Evolutionary conservation across 2,113 vertebrate species (phyloP).

Genomic region (Gymnocephalus cernua): DNA sequence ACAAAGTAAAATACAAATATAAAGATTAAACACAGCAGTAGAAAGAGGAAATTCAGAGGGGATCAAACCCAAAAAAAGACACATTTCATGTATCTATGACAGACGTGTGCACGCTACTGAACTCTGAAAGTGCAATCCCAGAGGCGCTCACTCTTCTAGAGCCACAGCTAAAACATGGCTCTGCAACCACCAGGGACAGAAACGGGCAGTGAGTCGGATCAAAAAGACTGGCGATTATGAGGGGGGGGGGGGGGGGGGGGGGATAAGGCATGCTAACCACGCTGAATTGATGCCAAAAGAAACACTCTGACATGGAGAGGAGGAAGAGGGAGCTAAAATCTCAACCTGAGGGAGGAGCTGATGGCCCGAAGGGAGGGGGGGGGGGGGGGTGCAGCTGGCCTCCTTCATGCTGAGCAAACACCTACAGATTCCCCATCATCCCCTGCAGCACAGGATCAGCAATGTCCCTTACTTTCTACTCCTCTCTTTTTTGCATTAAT

Average conservation of each 20-base stretch:
- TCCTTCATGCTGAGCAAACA: slow-evolving; percentile 59
- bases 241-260: slow-evolving; percentile 12
- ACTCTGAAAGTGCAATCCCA: slow-evolving; percentile 39
- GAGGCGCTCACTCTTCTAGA: slow-evolving; percentile 16
- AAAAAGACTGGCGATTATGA: slow-evolving; percentile 57
- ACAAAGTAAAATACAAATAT: not conserved
- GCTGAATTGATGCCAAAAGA: slow-evolving; percentile 53
- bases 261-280: slow-evolving; percentile 41
- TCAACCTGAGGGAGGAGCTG: slow-evolving; percentile 62
- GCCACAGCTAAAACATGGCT: slow-evolving; percentile 46
- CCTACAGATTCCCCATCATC: slow-evolving; percentile 43
- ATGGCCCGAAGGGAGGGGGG: slow-evolving; percentile 13
- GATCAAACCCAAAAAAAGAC: not conserved
- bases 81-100: slow-evolving; percentile 1
- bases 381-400: slow-evolving; percentile 31
- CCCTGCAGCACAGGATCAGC: slow-evolving; percentile 23
- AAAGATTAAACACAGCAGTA: not conserved
- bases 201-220: slow-evolving; percentile 42
- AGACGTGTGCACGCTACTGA: slow-evolving; percentile 9
- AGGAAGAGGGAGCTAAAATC: slow-evolving; percentile 48
- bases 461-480: not conserved
- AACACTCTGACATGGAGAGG: slow-evolving; percentile 27
- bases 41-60: not conserved
- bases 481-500: slow-evolving; percentile 11
- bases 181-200: slow-evolving; percentile 48